phyloP scores from a whole-genome alignment of 2,797 vertebrate species.

The Megaceryle alcyon region DNA sequence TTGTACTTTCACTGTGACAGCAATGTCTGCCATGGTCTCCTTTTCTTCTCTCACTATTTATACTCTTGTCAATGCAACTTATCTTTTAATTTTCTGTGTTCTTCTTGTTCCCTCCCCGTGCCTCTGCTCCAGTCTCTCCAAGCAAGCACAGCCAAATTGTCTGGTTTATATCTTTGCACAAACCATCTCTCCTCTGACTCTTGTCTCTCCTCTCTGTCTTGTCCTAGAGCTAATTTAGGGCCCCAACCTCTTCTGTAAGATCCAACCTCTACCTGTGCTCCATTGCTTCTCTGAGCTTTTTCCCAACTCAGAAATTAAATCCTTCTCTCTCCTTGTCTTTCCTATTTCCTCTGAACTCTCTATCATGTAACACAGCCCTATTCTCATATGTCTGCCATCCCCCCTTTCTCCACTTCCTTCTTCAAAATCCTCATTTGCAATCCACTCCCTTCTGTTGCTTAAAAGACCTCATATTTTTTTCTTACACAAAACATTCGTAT shows the following conservation, averaged over 20 bases:
- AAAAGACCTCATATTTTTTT: neutral
- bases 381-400: neutral
- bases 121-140: neutral
- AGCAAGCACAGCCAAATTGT: neutral
- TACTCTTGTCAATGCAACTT: neutral
- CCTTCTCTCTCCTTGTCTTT: neutral
- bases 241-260: neutral
- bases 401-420: slow-evolving; percentile 5
- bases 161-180: neutral
- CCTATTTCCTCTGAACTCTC: neutral
- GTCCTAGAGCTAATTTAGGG: neutral
- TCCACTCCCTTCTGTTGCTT: slow-evolving; percentile 47
- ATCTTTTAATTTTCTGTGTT: neutral
- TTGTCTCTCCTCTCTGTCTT: neutral
- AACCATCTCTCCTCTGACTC: neutral
- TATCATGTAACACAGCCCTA: neutral
- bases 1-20: neutral
- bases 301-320: neutral
- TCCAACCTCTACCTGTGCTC: neutral
- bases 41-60: neutral
- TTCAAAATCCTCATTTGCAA: slow-evolving; percentile 33
- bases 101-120: neutral
- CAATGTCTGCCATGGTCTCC: neutral
- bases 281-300: neutral
- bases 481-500: neutral